phyloP scores from a whole-genome alignment of 64 coral and sea anemone genomes.

The Actinia equina region DNA sequence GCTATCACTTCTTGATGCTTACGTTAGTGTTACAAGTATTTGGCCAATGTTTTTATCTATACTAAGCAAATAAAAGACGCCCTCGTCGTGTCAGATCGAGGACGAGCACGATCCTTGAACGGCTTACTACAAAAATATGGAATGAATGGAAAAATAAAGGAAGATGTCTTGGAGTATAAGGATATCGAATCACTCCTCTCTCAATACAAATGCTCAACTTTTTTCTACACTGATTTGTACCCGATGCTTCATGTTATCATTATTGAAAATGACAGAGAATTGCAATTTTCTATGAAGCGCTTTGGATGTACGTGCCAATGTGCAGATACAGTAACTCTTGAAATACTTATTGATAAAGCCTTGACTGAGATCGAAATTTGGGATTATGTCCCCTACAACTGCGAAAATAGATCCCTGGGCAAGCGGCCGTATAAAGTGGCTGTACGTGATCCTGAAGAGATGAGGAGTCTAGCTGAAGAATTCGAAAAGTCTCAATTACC shows the following conservation, averaged over 20 bases:
- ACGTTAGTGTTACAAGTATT: background rate
- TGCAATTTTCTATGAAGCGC: background rate
- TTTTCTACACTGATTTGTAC: background rate
- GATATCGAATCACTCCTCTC: background rate
- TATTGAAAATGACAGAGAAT: background rate
- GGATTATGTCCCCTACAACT: background rate
- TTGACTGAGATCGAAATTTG: background rate
- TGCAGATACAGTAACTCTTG: background rate
- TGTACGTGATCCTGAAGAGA: background rate
- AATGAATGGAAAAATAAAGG: background rate
- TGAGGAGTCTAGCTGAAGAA: background rate
- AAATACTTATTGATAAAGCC: background rate
- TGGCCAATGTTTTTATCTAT: background rate
- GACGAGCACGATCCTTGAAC: background rate
- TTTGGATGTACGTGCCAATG: background rate
- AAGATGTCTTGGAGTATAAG: background rate
- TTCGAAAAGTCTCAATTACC: background rate
- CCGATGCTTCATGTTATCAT: background rate
- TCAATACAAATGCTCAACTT: background rate
- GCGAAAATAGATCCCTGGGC: background rate
- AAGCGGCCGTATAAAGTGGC: background rate
- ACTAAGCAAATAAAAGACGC: background rate
- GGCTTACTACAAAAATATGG: conserved; percentile 7
- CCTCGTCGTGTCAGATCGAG: background rate
- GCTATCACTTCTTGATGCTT: background rate